Conservation (phyloP, 2,888 invertebrate species). For the Conistra vaccinii region DNA sequence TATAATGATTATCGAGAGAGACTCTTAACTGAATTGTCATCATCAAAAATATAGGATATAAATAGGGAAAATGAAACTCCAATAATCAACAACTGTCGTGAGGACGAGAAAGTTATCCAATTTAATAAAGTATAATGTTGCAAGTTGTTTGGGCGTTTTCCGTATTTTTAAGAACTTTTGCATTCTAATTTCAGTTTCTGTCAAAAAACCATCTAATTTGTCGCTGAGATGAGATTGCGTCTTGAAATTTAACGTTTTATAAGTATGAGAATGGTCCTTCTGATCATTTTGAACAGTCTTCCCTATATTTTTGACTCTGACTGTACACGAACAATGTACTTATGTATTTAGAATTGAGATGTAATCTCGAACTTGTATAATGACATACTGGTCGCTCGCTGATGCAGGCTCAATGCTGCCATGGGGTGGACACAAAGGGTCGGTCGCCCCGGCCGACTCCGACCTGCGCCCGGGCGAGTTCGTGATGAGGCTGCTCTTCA, state of each 20-base stretch:
- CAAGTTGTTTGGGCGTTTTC: neutral
- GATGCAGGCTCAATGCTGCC: conserved; percentile 93
- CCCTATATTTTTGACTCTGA: neutral
- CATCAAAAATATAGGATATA: neutral
- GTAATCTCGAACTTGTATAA: neutral
- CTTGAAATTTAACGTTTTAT: neutral
- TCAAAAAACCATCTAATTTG: neutral
- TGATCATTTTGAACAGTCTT: neutral
- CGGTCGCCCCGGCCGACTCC: conserved; percentile 91
- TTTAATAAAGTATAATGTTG: neutral
- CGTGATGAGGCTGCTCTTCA: conserved; percentile 98
- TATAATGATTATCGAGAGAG: neutral
- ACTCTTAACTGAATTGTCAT: neutral
- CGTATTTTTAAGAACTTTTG: neutral
- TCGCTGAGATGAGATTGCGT: neutral
- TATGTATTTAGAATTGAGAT: neutral
- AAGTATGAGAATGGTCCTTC: neutral
- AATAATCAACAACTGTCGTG: neutral
- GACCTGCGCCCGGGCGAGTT: conserved; percentile 97
- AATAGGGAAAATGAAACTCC: neutral
- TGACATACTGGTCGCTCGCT: neutral
- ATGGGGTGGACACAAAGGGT: conserved; percentile 96
- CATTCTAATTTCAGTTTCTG: too few species aligned
- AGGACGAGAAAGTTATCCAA: neutral
- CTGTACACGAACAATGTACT: neutral